Evolutionary conservation across 2,113 vertebrate genomes (phyloP).

Genomic region (Cyphomyrus plagiostoma): DNA sequence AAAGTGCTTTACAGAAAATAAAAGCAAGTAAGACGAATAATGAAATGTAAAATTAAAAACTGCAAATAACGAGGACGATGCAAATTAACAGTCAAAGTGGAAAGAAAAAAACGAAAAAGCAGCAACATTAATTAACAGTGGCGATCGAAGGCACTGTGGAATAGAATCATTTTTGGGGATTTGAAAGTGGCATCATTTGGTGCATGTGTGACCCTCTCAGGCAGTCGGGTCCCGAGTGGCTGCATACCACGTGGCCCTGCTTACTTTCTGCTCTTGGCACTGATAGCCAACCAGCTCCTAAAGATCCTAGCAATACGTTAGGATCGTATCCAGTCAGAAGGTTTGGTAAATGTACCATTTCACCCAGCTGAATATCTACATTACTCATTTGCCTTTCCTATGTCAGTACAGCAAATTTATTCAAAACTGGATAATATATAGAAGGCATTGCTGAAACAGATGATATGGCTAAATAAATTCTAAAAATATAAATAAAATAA

Average conservation of each 20-base stretch:
- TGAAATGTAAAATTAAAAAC: background rate
- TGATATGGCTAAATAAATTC: background rate
- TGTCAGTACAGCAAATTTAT: background rate
- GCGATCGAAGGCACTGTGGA: background rate
- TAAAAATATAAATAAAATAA: background rate
- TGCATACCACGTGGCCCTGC: background rate
- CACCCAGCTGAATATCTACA: background rate
- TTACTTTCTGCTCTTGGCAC: background rate
- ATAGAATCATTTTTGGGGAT: background rate
- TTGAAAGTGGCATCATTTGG: background rate
- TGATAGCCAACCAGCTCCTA: background rate
- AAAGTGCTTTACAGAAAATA: background rate
- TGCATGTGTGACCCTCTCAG: background rate
- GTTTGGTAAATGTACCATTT: background rate
- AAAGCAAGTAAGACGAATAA: background rate
- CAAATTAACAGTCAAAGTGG: background rate
- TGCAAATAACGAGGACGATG: background rate
- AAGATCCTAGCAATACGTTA: background rate
- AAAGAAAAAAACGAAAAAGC: background rate
- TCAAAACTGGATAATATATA: background rate
- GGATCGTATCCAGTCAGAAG: background rate
- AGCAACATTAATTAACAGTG: background rate
- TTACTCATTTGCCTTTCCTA: background rate
- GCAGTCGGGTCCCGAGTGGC: background rate
- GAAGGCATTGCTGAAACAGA: background rate